Evolutionary conservation across 1,140 invertebrate species (phyloP), one percentile per base, ranked within the genome.

Genomic region (Palaemon carinicauda): DNA sequence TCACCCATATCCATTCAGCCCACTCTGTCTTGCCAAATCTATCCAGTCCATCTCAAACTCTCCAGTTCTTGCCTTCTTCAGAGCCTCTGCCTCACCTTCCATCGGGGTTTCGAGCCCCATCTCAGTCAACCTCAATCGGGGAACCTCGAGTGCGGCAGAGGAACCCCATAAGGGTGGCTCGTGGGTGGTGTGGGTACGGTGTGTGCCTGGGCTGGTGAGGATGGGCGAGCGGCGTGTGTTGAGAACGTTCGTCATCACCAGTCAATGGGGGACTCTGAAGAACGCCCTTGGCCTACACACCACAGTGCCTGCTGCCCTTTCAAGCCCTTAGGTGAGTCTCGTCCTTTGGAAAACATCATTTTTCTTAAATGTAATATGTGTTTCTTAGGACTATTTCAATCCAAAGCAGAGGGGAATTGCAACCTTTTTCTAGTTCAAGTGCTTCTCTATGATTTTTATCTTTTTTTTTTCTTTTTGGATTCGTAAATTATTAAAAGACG

Each of bases 191-290:
- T 52, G 80, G 56, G 81, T 50, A 29, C 27, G 65, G 81, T 27
- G 33, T 65, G 82, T 21, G 33, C 27, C 27, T n/a, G 9, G 54
- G 82, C 53, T 41, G 27, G 74, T 77, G 73, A 84, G 52, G 33
- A 84, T 84, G 82, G 82, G 73, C 74, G 71, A 31, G 82, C 41
- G 56, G 21, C 56, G 75, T 31, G 54, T 71, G 82, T 41, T 79
- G 74, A 52, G 56, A 71, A 19, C 71, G 71, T 60, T 15, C 53
- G 27, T 50, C 29, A 85, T 50, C 74, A 85, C 82, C 29, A 56
- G 54, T 27, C 82, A 29, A 56, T 85, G 82, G 82, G 82, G 82
- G 41, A 21, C 56, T 56, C n/a, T 7, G 56, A 74, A 69, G 33
- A 53, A 33, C 33, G 31, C 56, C 53, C 31, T 52, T 41, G 41